Evolutionary conservation across 2,888 invertebrate species (phyloP).

Genomic region (Chalcosyrphus nemorum): DNA sequence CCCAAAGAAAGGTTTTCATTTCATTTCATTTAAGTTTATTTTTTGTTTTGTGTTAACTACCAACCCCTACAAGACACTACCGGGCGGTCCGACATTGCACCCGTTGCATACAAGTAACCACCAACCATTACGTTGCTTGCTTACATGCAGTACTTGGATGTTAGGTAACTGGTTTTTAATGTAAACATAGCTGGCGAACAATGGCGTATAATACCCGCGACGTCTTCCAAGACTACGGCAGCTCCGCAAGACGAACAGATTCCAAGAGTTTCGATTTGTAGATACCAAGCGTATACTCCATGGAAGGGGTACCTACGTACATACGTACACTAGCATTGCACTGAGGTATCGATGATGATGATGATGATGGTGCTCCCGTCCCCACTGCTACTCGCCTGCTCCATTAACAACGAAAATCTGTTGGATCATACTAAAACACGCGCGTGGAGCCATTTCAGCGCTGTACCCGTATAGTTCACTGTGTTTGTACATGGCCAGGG

Average conservation of each 20-base stretch:
- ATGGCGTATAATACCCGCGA: slow-evolving; percentile 62
- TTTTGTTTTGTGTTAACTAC: slow-evolving; percentile 45
- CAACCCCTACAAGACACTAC: slow-evolving; percentile 67
- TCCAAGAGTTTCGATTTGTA: slow-evolving; percentile 68
- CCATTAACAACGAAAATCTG: slow-evolving; percentile 61
- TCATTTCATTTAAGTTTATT: neutral
- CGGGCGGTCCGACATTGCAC: slow-evolving; percentile 72
- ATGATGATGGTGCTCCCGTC: slow-evolving; percentile 17
- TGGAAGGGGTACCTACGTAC: slow-evolving; percentile 32
- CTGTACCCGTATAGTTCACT: slow-evolving; percentile 43
- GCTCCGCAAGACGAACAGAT: slow-evolving; percentile 42
- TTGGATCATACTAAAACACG: slow-evolving; percentile 69
- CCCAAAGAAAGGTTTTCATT: too few species aligned
- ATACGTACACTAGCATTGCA: too few species aligned
- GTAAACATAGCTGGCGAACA: slow-evolving; percentile 66
- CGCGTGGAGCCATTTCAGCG: slow-evolving; percentile 68
- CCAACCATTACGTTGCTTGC: slow-evolving; percentile 70
- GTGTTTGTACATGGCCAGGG: slow-evolving; percentile 72
- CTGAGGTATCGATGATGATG: slow-evolving; percentile 13
- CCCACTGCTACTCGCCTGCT: neutral
- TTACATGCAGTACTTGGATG: slow-evolving; percentile 71
- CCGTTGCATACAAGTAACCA: slow-evolving; percentile 64
- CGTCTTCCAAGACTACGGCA: slow-evolving; percentile 23
- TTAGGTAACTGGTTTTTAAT: slow-evolving; percentile 72
- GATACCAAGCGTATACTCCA: slow-evolving; percentile 21